A percentile compares a stretch with the other conserved stretches of the same genome.
Conservation (phyloP, 2,888 invertebrate species). For the Gymnocheta viridis region DNA sequence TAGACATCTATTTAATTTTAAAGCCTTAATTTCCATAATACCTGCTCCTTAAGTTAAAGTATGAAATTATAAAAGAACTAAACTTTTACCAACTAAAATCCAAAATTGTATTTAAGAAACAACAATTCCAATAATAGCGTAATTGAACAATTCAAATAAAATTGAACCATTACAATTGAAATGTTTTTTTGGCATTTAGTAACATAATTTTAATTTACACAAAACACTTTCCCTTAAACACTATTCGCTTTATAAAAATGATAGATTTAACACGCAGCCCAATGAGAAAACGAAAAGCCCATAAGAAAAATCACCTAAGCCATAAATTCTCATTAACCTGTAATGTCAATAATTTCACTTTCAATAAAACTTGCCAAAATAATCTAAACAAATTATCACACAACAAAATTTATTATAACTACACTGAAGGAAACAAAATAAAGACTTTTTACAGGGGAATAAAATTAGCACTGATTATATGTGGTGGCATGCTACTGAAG, state of each 20-base stretch:
- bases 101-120: background rate
- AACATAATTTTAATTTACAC: background rate
- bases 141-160: background rate
- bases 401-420: conserved; percentile 17
- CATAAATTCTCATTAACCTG: conserved; percentile 69
- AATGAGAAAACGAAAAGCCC: background rate
- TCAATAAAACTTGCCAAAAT: conserved; percentile 68
- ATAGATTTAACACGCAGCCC: conserved; percentile 15
- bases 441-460: background rate
- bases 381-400: conserved; percentile 68
- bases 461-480: conserved; percentile 40
- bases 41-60: too few relatives aligned
- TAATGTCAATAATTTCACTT: conserved; percentile 68
- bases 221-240: conserved; percentile 11
- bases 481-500: conserved; percentile 65
- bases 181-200: background rate
- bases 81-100: background rate
- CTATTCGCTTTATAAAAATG: background rate
- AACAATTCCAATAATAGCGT: too few relatives aligned
- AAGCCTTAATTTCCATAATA: too few relatives aligned
- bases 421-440: conserved; percentile 13
- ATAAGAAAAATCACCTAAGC: conserved; percentile 32
- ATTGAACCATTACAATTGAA: background rate
- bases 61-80: background rate
- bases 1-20: too few relatives aligned